Conservation (phyloP, 2,888 invertebrate species). For the Elgonia sp. region DNA sequence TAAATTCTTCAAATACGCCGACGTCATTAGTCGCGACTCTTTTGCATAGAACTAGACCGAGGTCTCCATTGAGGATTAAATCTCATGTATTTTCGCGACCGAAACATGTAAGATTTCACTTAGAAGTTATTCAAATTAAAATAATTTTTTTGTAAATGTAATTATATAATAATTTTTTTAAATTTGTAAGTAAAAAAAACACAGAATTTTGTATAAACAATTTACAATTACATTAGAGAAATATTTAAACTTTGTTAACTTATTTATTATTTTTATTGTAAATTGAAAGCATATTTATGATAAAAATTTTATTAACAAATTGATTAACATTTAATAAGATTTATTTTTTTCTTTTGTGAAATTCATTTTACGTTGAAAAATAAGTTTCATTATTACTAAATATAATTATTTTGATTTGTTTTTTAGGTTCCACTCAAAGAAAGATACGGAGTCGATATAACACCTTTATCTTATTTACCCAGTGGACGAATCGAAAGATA, state of each 20-base stretch:
- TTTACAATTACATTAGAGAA: too few species aligned
- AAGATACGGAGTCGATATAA: slow-evolving; percentile 92
- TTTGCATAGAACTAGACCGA: slow-evolving; percentile 87
- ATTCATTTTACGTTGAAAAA: background rate
- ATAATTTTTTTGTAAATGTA: background rate
- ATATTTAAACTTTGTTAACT: too few species aligned
- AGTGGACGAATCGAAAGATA: slow-evolving; percentile 93
- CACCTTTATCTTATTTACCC: slow-evolving; percentile 93
- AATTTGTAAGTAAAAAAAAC: too few species aligned
- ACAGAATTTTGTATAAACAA: too few species aligned
- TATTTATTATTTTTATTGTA: too few species aligned
- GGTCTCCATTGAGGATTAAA: slow-evolving; percentile 88
- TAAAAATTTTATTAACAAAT: too few species aligned
- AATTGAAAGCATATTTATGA: too few species aligned
- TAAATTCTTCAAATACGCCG: slow-evolving; percentile 51
- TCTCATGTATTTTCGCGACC: slow-evolving; percentile 82
- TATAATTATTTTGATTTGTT: background rate
- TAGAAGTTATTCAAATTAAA: background rate
- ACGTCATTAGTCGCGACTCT: slow-evolving; percentile 78
- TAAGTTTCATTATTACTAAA: background rate
- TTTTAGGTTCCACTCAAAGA: slow-evolving; percentile 86
- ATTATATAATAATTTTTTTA: too few species aligned
- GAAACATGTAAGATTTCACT: slow-evolving; percentile 82
- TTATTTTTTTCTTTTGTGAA: too few species aligned
- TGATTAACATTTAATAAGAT: too few species aligned